Percentiles rank a stretch among this genome's conserved stretches.
Evolutionary conservation across 2,797 vertebrate species (phyloP).

Genomic region (Anguilla obscura): DNA sequence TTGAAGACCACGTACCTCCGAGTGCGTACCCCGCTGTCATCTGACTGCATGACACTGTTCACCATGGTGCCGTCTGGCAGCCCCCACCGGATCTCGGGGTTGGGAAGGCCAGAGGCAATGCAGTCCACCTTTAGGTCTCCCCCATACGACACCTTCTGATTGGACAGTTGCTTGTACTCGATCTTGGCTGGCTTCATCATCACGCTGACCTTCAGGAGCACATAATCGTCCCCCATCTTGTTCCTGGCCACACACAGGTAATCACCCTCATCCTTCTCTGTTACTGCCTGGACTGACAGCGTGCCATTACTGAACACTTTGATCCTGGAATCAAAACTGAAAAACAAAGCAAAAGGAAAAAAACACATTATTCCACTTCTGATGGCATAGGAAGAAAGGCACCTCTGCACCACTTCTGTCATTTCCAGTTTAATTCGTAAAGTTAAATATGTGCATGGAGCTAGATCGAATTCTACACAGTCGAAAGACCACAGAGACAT

Average conservation of each 20-base stretch:
- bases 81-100: slow-evolving; percentile 89
- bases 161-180: slow-evolving; percentile 72
- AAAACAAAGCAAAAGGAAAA: slow-evolving; percentile 39
- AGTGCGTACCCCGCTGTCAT: slow-evolving; percentile 64
- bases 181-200: slow-evolving; percentile 87
- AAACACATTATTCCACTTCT: not conserved
- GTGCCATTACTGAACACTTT: slow-evolving; percentile 84
- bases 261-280: slow-evolving; percentile 83
- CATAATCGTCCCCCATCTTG: slow-evolving; percentile 84
- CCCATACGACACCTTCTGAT: slow-evolving; percentile 80
- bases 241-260: slow-evolving; percentile 90
- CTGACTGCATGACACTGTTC: slow-evolving; percentile 75
- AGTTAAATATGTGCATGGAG: not conserved
- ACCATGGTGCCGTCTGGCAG: slow-evolving; percentile 91
- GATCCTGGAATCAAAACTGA: slow-evolving; percentile 80
- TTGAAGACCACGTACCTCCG: slow-evolving; percentile 86
- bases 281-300: slow-evolving; percentile 75
- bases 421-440: not conserved
- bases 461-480: slow-evolving; percentile 2
- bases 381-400: not conserved
- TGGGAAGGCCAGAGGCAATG: slow-evolving; percentile 86
- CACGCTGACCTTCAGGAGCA: slow-evolving; percentile 78
- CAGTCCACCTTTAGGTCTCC: slow-evolving; percentile 88
- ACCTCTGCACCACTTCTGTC: not conserved
- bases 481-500: not conserved